Evolutionary conservation across 2,888 invertebrate species (phyloP).

Genomic region (Phytoseiulus persimilis): DNA sequence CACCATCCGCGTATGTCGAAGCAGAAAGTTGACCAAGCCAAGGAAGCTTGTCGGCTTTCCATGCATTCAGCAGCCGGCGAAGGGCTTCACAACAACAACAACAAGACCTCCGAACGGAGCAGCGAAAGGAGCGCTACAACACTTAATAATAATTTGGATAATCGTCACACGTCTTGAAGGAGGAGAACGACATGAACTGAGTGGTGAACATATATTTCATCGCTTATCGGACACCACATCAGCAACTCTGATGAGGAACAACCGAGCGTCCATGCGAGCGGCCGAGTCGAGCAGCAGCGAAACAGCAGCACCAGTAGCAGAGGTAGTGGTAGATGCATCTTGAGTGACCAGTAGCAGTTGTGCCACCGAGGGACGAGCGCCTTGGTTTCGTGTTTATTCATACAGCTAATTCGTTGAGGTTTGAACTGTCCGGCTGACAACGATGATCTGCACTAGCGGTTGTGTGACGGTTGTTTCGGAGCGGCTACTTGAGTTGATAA

Average conservation of each 20-base stretch:
- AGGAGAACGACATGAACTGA: background rate
- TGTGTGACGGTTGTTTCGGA: background rate
- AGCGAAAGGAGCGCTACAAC: conserved; percentile 5
- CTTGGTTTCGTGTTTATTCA: background rate
- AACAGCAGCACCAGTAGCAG: background rate
- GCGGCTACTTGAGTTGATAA: background rate
- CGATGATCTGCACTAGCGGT: background rate
- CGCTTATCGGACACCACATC: conserved; percentile 5
- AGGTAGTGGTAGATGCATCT: background rate
- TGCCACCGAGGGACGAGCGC: background rate
- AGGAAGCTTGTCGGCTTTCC: background rate
- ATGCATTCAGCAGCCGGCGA: background rate
- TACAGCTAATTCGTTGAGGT: background rate
- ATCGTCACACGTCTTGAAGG: conserved; percentile 5
- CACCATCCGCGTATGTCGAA: background rate
- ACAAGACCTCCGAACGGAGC: background rate
- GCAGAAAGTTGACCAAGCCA: background rate
- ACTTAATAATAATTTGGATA: conserved; percentile 5
- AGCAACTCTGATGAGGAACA: background rate
- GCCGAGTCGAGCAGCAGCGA: background rate
- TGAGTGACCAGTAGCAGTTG: background rate
- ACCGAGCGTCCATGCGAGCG: background rate
- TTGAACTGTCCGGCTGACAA: background rate
- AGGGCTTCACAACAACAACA: background rate
- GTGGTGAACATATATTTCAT: conserved; percentile 5